Conservation (phyloP, 2,113 vertebrate species). For the Lophochroa leadbeateri region DNA sequence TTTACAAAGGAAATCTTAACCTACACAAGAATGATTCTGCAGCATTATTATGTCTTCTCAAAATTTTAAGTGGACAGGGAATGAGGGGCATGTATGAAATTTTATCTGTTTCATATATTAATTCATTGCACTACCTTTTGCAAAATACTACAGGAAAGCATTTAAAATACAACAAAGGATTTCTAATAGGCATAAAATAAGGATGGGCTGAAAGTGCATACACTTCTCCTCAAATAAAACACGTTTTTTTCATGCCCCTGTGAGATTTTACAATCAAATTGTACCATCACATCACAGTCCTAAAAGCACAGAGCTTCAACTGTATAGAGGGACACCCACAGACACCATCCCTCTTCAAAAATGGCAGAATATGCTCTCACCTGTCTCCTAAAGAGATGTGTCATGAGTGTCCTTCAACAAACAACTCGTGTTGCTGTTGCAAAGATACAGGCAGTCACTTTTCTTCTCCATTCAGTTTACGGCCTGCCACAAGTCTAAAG, state of each 20-base stretch:
- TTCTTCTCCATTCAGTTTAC: neutral
- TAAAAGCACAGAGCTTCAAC: neutral
- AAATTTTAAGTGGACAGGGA: neutral
- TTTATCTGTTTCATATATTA: neutral
- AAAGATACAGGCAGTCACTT: neutral
- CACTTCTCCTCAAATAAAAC: neutral
- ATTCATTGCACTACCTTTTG: neutral
- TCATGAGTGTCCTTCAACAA: neutral
- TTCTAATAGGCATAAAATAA: neutral
- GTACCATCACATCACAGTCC: neutral
- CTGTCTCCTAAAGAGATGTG: neutral
- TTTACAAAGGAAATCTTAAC: neutral
- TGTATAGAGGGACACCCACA: neutral
- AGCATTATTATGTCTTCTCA: neutral
- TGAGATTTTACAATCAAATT: neutral
- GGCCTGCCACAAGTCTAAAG: neutral
- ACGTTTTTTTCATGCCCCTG: neutral
- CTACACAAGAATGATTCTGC: neutral
- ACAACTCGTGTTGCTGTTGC: neutral
- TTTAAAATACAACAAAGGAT: neutral
- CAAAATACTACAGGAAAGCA: neutral
- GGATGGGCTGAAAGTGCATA: neutral
- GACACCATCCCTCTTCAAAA: neutral
- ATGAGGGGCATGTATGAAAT: neutral
- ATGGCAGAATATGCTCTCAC: neutral